Base-by-base conservation (phyloP, 2,113 vertebrate genomes). In the Corythornis cristatus region DNA sequence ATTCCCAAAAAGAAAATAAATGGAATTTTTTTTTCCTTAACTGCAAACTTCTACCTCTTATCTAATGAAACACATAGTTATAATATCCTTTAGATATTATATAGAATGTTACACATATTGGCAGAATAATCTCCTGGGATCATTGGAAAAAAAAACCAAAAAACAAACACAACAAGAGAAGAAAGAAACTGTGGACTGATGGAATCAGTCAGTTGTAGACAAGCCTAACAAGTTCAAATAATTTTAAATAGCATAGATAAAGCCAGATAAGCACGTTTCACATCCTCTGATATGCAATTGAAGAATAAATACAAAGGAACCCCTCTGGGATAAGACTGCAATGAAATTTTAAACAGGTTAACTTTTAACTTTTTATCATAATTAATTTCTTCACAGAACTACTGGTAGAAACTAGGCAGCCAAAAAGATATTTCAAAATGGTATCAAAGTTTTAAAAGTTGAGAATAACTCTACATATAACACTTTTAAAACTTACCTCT, bases 401-500 rank as follows among this genome's bases (percentile, higher is more conserved):
- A n/a, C 2, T 76, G 46, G 31, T 23, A 84, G 61, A 82, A 92
- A 84, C 16, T 11, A 64, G 0, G 12, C 6, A 72, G 48, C 12
- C 15, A 26, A 61, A 40, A 66, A 57, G 76, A 75, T 9, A 48
- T 8, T 78, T 56, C 9, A 6, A 79, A 91, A 85, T 35, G 6
- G 10, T 35, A 12, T 45, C 43, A 31, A 51, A 66, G 5, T 54
- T 70, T 2, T 22, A 83, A 53, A 83, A 48, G 28, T 70, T 73
- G 26, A 66, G 83, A 73, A 54, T 66, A 65, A 8, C 11, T 79
- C n/a, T 80, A 54, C 20, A 26, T 9, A 17, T 22, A 53, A 77
- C 16, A 8, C 37, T 60, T 58, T 78, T 53, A 17, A 56, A 76
- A 51, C 23, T 70, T 95, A 97, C 98, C 98, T 97, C 97, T 98